phyloP scores from a whole-genome alignment of 2,888 invertebrate species.

The Andrena flavipes region DNA sequence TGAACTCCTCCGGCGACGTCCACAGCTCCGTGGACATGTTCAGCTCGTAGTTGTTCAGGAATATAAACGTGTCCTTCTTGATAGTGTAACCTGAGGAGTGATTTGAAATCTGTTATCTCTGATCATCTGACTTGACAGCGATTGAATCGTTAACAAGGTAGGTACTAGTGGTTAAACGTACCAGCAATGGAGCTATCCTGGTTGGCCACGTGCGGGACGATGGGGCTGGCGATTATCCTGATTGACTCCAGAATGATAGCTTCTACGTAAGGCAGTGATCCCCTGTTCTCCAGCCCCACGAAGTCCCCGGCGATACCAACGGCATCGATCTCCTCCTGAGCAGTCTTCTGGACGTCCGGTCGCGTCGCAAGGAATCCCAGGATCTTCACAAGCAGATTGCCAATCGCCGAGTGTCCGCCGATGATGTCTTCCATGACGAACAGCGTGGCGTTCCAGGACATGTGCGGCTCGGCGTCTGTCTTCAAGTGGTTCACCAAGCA shows the following conservation, averaged over 20 bases:
- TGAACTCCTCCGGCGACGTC: conserved; percentile 87
- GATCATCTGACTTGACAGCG: too few relatives aligned
- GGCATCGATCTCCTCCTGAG: conserved; percentile 86
- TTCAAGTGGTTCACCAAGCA: conserved; percentile 86
- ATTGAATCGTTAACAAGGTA: neutral
- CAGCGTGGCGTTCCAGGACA: conserved; percentile 86
- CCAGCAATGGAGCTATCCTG: conserved; percentile 88
- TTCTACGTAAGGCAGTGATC: conserved; percentile 87
- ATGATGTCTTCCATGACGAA: conserved; percentile 86
- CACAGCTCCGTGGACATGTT: conserved; percentile 88
- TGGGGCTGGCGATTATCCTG: conserved; percentile 88
- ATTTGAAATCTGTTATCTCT: neutral
- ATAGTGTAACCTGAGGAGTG: conserved; percentile 86
- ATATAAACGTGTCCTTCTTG: conserved; percentile 88
- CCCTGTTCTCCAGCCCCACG: conserved; percentile 85
- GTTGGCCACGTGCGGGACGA: conserved; percentile 89
- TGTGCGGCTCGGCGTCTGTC: conserved; percentile 82
- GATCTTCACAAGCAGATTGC: conserved; percentile 87
- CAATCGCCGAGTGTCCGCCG: conserved; percentile 89
- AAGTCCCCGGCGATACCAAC: conserved; percentile 69
- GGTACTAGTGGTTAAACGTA: conserved; percentile 79
- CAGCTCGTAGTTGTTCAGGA: conserved; percentile 89
- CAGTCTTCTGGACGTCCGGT: conserved; percentile 86
- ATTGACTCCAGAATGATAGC: conserved; percentile 88
- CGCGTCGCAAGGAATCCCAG: conserved; percentile 86